These are phyloP conservation scores for Saguinus imperator DNA, from an alignment of 2,113 vertebrate genomes.

Conservation along the genomic window DNA sequence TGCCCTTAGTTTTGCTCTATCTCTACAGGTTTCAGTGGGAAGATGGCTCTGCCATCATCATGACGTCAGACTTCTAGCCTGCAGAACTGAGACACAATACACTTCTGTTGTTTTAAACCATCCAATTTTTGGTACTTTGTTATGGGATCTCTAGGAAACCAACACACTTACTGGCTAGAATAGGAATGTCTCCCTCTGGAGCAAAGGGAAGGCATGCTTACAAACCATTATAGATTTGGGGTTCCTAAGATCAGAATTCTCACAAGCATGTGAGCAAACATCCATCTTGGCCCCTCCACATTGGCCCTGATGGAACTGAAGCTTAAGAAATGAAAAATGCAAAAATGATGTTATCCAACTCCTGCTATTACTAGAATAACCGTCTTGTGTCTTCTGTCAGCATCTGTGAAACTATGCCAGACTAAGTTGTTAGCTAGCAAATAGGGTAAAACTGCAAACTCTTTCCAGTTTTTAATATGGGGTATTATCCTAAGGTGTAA, in stretches of 20 bases:
- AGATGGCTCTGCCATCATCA: neutral
- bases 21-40: neutral
- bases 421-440: neutral
- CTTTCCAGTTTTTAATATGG: neutral
- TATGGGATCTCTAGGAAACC: neutral
- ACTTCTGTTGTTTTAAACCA: neutral
- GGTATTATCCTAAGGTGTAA: neutral
- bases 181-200: neutral
- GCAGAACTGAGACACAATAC: neutral
- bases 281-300: neutral
- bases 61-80: neutral
- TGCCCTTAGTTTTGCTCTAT: neutral
- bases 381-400: neutral
- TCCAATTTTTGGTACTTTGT: neutral
- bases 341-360: neutral
- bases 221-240: neutral
- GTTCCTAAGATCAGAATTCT: neutral
- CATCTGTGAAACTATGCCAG: neutral
- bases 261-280: neutral
- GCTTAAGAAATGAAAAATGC: neutral
- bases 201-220: neutral
- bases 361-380: neutral
- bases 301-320: rapidly evolving
- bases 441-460: neutral
- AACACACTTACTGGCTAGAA: neutral